Conservation (phyloP, 2,888 invertebrate species). For the Lepidocyrtoides sp. region DNA sequence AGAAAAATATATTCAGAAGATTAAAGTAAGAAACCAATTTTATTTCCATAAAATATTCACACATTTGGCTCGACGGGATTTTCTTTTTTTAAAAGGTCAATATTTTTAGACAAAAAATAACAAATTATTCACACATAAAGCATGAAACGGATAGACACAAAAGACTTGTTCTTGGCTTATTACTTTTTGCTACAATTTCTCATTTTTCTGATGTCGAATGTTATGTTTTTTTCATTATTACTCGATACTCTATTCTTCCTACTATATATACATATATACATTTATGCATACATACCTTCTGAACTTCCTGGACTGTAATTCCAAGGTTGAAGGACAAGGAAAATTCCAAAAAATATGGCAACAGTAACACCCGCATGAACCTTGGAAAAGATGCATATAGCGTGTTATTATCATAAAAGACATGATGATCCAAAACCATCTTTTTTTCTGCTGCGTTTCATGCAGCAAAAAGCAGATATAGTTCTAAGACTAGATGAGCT, state of each 20-base stretch:
- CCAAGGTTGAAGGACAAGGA: slow-evolving; percentile 78
- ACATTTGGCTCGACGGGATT: neutral
- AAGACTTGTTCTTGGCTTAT: neutral
- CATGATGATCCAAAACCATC: slow-evolving; percentile 35
- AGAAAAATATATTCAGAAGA: too few species aligned
- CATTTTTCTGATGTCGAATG: neutral
- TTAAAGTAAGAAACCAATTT: slow-evolving; percentile 40
- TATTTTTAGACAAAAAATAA: neutral
- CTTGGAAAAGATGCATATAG: slow-evolving; percentile 67
- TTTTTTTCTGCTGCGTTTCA: neutral
- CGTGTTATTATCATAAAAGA: slow-evolving; percentile 33
- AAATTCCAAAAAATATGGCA: slow-evolving; percentile 78
- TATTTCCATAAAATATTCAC: slow-evolving; percentile 32
- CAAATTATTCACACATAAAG: too few species aligned
- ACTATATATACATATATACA: too few species aligned
- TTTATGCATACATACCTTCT: slow-evolving; percentile 71
- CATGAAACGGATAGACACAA: neutral
- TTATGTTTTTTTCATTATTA: neutral
- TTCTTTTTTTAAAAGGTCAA: too few species aligned
- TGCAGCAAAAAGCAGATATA: neutral
- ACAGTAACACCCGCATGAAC: slow-evolving; percentile 81
- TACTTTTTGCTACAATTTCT: neutral
- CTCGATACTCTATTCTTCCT: too few species aligned
- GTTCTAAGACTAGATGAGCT: neutral
- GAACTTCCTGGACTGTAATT: slow-evolving; percentile 63